A percentile compares a stretch with the other conserved stretches of the same genome.
Conservation (phyloP, 2,888 invertebrate species). For the Stegophylla sp. region DNA sequence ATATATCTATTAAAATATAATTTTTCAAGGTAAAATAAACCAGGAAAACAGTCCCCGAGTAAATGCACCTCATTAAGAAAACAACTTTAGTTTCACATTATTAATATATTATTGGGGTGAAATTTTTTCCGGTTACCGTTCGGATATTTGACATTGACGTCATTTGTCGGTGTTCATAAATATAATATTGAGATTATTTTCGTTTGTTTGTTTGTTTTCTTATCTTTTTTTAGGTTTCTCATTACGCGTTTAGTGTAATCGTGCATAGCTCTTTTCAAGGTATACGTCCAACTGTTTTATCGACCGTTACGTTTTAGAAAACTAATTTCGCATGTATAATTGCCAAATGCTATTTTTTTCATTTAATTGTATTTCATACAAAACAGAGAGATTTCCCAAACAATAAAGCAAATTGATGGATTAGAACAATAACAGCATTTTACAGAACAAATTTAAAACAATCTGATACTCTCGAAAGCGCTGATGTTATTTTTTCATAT, state of each 20-base stretch:
- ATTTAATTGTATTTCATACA: background rate
- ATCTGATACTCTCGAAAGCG: no score
- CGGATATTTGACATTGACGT: background rate
- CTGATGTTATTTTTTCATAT: no score
- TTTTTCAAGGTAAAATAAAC: no score
- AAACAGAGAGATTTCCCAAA: background rate
- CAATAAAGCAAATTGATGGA: background rate
- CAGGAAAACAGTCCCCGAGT: no score
- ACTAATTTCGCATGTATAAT: constrained; percentile 4
- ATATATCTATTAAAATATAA: no score
- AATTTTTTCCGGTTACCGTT: no score
- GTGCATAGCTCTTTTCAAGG: background rate
- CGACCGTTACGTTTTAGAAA: constrained; percentile 7
- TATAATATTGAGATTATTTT: background rate
- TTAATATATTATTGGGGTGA: no score
- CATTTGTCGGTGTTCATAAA: background rate
- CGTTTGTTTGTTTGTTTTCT: no score
- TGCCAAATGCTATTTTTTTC: background rate
- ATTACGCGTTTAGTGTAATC: background rate
- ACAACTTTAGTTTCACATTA: no score
- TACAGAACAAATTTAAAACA: no score
- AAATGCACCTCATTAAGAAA: no score
- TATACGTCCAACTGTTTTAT: background rate
- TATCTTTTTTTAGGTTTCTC: background rate
- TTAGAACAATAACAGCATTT: no score